phyloP scores from a whole-genome alignment of 2,888 invertebrate species.

The Macroteleia sp. region DNA sequence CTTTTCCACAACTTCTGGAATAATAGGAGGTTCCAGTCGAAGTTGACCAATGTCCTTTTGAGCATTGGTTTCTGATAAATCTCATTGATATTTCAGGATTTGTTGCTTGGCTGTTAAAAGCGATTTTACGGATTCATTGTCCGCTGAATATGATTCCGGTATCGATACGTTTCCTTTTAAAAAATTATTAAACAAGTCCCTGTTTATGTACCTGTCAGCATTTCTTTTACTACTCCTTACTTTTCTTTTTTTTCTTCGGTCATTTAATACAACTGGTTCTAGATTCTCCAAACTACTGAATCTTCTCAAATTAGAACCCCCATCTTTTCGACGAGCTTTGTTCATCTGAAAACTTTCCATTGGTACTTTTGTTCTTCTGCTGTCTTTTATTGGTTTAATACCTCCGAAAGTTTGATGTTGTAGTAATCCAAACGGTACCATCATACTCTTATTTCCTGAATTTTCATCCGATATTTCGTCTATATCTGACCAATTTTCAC shows the following conservation, averaged over 20 bases:
- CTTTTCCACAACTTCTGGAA: conserved; percentile 86
- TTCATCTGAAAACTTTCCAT: too few species aligned
- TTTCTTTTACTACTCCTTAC: too few species aligned
- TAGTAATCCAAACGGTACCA: neutral
- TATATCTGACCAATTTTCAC: conserved; percentile 2
- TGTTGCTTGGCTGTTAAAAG: neutral
- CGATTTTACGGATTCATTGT: conserved; percentile 22
- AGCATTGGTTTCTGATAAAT: conserved; percentile 13
- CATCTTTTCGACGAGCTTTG: too few species aligned
- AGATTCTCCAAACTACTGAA: too few species aligned
- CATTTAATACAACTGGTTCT: too few species aligned
- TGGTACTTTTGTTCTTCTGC: too few species aligned
- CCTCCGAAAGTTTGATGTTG: conserved; percentile 53
- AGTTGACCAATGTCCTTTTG: conserved; percentile 22
- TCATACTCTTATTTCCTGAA: neutral
- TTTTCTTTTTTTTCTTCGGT: too few species aligned
- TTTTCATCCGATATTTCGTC: conserved; percentile 15
- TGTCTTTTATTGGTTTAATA: too few species aligned
- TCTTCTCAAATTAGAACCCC: too few species aligned
- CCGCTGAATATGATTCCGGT: conserved; percentile 5
- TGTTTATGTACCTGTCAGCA: too few species aligned
- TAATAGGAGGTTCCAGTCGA: conserved; percentile 42
- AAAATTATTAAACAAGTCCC: too few species aligned
- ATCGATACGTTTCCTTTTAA: conserved; percentile 6
- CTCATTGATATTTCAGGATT: conserved; percentile 12